These are phyloP conservation scores for Sprattus sprattus DNA, from an alignment of 2,113 vertebrate species.

Conservation along the genomic window DNA sequence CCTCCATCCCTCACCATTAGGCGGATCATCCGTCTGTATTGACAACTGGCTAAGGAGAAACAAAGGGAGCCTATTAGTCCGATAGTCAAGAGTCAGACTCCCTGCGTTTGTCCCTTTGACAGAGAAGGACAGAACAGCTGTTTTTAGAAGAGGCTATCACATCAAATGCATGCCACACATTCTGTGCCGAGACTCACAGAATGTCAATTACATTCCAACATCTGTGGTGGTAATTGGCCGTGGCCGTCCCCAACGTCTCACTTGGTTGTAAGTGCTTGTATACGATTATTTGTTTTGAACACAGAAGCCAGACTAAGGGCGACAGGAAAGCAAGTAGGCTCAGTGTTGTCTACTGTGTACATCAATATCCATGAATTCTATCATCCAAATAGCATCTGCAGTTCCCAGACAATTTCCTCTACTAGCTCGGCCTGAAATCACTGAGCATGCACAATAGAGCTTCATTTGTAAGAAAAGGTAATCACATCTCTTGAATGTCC, in stretches of 20 bases:
- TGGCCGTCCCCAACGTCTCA: not conserved
- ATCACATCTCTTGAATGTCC: not conserved
- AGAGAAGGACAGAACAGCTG: not conserved
- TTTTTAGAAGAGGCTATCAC: not conserved
- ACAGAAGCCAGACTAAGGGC: not conserved
- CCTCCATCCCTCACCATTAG: not conserved
- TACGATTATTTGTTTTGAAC: not conserved
- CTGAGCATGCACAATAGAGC: not conserved
- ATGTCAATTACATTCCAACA: not conserved
- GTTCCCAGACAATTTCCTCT: not conserved
- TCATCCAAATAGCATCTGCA: not conserved
- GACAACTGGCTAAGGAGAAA: conserved; percentile 1
- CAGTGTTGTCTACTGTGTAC: not conserved
- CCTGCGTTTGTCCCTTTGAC: not conserved
- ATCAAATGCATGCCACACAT: not conserved
- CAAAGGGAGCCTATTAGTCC: conserved; percentile 6
- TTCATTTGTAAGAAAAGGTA: not conserved
- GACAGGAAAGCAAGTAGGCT: not conserved
- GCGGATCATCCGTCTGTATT: conserved; percentile 20
- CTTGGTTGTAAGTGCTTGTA: not conserved
- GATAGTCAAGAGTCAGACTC: not conserved
- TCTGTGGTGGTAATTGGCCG: not conserved
- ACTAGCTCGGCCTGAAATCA: not conserved
- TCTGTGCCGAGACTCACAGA: not conserved
- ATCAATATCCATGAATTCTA: not conserved